Percentiles rank a stretch among this genome's conserved stretches.
Conservation (phyloP, 2,797 vertebrate genomes). For the Malurus leucopterus region DNA sequence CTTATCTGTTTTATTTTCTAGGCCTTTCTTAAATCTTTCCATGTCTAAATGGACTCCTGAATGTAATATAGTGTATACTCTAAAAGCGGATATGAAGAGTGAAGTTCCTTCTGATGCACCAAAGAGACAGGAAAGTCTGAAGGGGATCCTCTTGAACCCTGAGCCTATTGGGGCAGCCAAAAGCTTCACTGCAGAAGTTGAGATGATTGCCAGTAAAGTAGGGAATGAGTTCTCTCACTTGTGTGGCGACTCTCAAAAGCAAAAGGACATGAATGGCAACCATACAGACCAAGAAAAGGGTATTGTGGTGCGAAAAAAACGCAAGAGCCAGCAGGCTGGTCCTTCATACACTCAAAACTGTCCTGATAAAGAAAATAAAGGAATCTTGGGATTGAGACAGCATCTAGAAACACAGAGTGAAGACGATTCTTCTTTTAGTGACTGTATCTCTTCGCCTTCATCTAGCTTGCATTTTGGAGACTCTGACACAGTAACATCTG, state of each 20-base stretch:
- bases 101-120: slow-evolving; percentile 90
- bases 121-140: slow-evolving; percentile 92
- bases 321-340: slow-evolving; percentile 96
- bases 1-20: slow-evolving; percentile 27
- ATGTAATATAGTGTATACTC: slow-evolving; percentile 74
- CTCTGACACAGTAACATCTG: slow-evolving; percentile 95
- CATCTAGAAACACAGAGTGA: slow-evolving; percentile 85
- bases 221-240: slow-evolving; percentile 90
- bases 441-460: slow-evolving; percentile 94
- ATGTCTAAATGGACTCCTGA: slow-evolving; percentile 81
- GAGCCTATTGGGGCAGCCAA: slow-evolving; percentile 88
- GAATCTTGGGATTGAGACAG: slow-evolving; percentile 74
- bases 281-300: slow-evolving; percentile 86
- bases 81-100: slow-evolving; percentile 96
- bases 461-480: slow-evolving; percentile 95
- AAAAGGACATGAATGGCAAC: slow-evolving; percentile 81
- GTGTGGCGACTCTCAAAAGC: slow-evolving; percentile 86
- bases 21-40: slow-evolving; percentile 68
- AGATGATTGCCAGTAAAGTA: slow-evolving; percentile 91
- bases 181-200: slow-evolving; percentile 88
- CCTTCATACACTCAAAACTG: slow-evolving; percentile 86
- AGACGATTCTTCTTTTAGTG: slow-evolving; percentile 95
- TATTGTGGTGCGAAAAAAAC: slow-evolving; percentile 87
- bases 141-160: slow-evolving; percentile 91
- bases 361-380: slow-evolving; percentile 84